Base-by-base conservation (phyloP, 1,140 invertebrate genomes). In the Eubasilissa regina region DNA sequence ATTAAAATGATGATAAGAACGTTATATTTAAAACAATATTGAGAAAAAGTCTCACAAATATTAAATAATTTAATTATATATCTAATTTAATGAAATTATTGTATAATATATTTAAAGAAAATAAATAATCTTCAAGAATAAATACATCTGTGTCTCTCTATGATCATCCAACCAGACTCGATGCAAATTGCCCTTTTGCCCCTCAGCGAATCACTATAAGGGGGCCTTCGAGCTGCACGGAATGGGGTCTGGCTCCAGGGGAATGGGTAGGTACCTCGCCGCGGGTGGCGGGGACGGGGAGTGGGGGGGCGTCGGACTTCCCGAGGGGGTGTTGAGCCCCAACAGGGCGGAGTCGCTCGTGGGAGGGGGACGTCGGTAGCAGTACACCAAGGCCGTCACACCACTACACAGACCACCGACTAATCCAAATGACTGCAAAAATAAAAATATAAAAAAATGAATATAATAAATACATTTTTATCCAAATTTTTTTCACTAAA, bases 141-240 rank as follows among this genome's bases (percentile, higher is more conserved):
- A 13, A 44, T 19, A 45, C 25, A 56, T 56, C 70, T 74, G 70
- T 74, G 70, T 74, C 51, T 74, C 70, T 17, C 3, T 44, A 44
- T 47, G 12, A 11, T 0, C 53, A 44, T 43, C 25, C 19, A 21
- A 45, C 44, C 35, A 15, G 44, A 35, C 66, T 64, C 17, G 7
- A 21, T 64, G 60, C 17, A 15, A 19, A n/a, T n/a, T 43, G 13
- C 45, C 6, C 44, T 19, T 7, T n/a, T 70, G 21, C 19, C 48
- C 19, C 15, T 51, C 47, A 56, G 66, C 70, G 19, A 53, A 78
- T 79, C 81, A 82, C 81, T 82, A 82, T 82, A 82, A 82, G 17
- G 81, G 81, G 15, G 81, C 76, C 77, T 80, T 82, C 11, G 81
- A 82, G 58, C 66, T 78, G 70, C 81, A 80, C 3, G 81, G 81